Conservation (phyloP, 2,113 vertebrate species). For the Seriola rivoliana region DNA sequence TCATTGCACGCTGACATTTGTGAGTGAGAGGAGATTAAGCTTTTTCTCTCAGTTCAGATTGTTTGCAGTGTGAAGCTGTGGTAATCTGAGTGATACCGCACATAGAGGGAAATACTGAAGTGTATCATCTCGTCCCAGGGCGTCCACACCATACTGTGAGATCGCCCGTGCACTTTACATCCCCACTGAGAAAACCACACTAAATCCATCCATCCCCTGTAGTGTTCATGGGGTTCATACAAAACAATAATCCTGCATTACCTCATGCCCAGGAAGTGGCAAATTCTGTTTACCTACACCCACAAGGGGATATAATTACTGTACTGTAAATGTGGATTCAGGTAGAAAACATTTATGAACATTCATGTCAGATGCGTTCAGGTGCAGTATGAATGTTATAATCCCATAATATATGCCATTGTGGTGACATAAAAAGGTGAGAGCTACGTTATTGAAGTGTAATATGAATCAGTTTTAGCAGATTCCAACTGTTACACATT, state of each 20-base stretch:
- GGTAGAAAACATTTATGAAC: neutral
- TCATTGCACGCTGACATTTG: conserved; percentile 58
- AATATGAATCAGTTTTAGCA: conserved; percentile 18
- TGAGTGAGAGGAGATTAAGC: conserved; percentile 47
- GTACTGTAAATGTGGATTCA: conserved; percentile 4
- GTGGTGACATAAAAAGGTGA: neutral
- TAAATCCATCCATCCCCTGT: conserved; percentile 66
- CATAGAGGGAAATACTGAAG: conserved; percentile 62
- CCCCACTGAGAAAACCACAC: conserved; percentile 64
- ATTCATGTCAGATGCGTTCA: conserved; percentile 8
- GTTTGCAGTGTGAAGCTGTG: conserved; percentile 53
- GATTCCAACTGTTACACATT: neutral
- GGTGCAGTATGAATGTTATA: neutral
- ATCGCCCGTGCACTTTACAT: conserved; percentile 56
- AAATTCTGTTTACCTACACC: conserved; percentile 45
- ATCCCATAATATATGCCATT: neutral
- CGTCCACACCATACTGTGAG: conserved; percentile 64
- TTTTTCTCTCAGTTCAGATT: conserved; percentile 33
- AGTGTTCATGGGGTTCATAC: conserved; percentile 51
- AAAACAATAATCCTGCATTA: conserved; percentile 69
- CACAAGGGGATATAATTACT: conserved; percentile 24
- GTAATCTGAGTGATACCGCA: conserved; percentile 55
- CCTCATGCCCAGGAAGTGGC: conserved; percentile 30
- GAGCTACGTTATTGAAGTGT: neutral
- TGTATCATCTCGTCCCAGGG: conserved; percentile 64